Evolutionary conservation across 2,113 vertebrate species (phyloP).

Genomic region (Junco hyemalis): DNA sequence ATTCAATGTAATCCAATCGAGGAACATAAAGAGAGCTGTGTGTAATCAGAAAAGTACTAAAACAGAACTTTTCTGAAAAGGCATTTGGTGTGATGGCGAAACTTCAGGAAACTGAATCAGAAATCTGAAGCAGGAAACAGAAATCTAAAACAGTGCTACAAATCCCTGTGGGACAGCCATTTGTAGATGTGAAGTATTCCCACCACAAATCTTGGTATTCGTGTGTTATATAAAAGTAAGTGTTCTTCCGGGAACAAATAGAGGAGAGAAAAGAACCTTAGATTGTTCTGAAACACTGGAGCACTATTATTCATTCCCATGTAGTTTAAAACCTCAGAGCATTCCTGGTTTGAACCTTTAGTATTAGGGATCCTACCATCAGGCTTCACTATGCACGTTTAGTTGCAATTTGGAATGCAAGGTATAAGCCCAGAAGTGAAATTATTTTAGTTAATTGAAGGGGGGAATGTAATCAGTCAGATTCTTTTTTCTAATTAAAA

Average conservation of each 20-base stretch:
- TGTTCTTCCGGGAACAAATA: constrained; percentile 41
- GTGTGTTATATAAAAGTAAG: constrained; percentile 31
- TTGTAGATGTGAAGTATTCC: constrained; percentile 53
- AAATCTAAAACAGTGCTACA: constrained; percentile 68
- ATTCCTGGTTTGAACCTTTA: background rate
- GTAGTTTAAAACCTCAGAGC: background rate
- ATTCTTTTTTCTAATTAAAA: constrained; percentile 64
- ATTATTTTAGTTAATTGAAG: constrained; percentile 68
- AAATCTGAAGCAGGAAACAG: constrained; percentile 72
- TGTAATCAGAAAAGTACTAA: constrained; percentile 66
- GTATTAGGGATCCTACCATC: constrained; percentile 24
- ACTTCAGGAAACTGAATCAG: constrained; percentile 70
- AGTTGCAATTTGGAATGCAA: constrained; percentile 30
- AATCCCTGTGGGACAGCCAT: constrained; percentile 49
- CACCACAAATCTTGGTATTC: constrained; percentile 45
- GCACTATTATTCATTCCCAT: background rate
- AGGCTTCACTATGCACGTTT: background rate
- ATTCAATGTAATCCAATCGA: constrained; percentile 63
- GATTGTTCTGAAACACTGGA: constrained; percentile 19
- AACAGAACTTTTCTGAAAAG: constrained; percentile 67
- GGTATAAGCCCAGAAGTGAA: constrained; percentile 61
- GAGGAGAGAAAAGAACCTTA: constrained; percentile 12
- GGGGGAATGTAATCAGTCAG: constrained; percentile 64
- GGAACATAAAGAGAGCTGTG: constrained; percentile 23
- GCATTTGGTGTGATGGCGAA: constrained; percentile 51